Conservation (phyloP, 2,888 invertebrate species). For the Lasioglossum vierecki region DNA sequence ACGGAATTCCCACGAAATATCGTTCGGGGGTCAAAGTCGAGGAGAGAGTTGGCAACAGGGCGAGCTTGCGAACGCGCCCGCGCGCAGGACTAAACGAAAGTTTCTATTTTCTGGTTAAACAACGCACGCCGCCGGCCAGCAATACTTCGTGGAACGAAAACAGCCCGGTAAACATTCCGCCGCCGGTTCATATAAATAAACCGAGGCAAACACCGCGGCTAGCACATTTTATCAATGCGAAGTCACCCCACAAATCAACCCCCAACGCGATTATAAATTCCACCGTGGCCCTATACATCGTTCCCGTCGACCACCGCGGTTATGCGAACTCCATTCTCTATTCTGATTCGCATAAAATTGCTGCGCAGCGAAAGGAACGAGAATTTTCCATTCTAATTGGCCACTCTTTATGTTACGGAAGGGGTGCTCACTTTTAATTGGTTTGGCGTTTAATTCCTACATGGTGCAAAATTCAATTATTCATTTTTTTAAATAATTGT, state of each 20-base stretch:
- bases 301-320: not conserved
- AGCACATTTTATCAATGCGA: conserved; percentile 27
- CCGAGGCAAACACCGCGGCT: conserved; percentile 20
- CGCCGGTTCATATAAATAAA: conserved; percentile 44
- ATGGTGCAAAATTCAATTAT: too few relatives aligned
- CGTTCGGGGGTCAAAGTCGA: conserved; percentile 28
- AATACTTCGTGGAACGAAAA: conserved; percentile 31
- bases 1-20: not conserved
- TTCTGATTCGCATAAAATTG: not conserved
- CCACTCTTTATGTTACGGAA: not conserved
- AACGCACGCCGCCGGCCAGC: not conserved
- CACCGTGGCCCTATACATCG: not conserved
- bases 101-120: conserved; percentile 17
- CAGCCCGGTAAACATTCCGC: conserved; percentile 46
- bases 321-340: not conserved
- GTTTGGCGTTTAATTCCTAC: too few relatives aligned
- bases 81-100: not conserved
- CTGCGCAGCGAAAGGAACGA: not conserved
- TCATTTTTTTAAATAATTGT: too few relatives aligned
- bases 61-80: not conserved
- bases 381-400: not conserved
- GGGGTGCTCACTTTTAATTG: too few relatives aligned
- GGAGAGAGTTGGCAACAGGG: not conserved
- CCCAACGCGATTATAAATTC: conserved; percentile 2
- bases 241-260: conserved; percentile 43